Base-by-base conservation (phyloP, 2,888 invertebrate genomes). In the Phrixothrix hirtus region DNA sequence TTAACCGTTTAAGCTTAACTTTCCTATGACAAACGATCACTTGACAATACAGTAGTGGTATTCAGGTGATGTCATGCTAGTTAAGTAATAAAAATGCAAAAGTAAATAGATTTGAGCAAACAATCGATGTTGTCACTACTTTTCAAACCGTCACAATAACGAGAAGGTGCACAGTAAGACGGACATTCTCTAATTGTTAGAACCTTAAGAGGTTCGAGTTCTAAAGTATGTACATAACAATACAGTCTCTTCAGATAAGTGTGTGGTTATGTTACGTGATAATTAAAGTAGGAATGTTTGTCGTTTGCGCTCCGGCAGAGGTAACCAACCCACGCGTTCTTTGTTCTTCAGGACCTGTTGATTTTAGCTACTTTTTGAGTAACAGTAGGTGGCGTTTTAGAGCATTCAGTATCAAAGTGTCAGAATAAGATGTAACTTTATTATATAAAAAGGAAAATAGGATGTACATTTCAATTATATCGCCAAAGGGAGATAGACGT, bases 161-260 rank as follows among this genome's bases (percentile, higher is more conserved):
- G 51, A 47, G 32, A 37, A 52, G 27, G 46, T 42, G 29, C 34
- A 45, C 51, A 35, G 27, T 34, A 38, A 55, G 45, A 46, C 46
- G 41, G 57, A 41, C 46, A 35, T 45, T 51, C 52, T 57, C 57
- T 57, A 57, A 57, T 57, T 57, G 57, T 57, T 57, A 57, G 43
- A 58, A 50, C 58, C 60, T 60, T 60, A 58, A 60, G 42, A 52
- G 52, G 37, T 52, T 55, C 55, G 53, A 57, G 60, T 58, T 58
- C 58, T 60, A 58, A n/a, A 60, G 56, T 57, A 60, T 58, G 58
- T 59, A 58, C 58, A 57, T 57, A 60, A 55, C 57, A 56, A 38
- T 26, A 58, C 43, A 34, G 30, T 43, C 48, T 53, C 49, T 45
- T 43, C 46, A 52, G 45, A 49, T 44, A 32, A 55, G 55, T 52